A percentile compares a stretch with the other conserved stretches of the same genome.
Evolutionary conservation across 2,797 vertebrate genomes (phyloP).

Genomic region (Gymnodraco acuticeps): DNA sequence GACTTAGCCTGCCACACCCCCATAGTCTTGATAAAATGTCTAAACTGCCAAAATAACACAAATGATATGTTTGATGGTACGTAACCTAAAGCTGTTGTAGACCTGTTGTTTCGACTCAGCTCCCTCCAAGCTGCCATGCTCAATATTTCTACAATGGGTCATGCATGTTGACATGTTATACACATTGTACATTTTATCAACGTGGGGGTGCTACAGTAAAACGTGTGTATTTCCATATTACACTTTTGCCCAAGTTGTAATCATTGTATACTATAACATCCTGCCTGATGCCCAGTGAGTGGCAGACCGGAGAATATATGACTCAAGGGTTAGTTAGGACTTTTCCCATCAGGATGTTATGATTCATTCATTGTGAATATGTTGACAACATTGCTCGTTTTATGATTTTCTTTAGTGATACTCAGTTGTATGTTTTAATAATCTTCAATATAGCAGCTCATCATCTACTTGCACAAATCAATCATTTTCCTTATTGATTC

Average conservation of each 20-base stretch:
- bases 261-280: background rate
- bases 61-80: background rate
- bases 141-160: background rate
- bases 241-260: too few relatives aligned
- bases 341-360: constrained; percentile 17
- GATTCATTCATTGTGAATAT: constrained; percentile 19
- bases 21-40: background rate
- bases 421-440: background rate
- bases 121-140: background rate
- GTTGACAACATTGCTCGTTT: constrained; percentile 4
- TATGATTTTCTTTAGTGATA: constrained; percentile 18
- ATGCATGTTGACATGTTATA: background rate
- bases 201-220: background rate
- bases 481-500: background rate
- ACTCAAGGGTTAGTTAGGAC: constrained; percentile 6
- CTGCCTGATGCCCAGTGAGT: constrained; percentile 7
- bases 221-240: too few relatives aligned
- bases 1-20: background rate
- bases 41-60: background rate
- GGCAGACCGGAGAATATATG: background rate
- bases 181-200: background rate
- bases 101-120: background rate
- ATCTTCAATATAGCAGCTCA: background rate
- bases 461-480: background rate
- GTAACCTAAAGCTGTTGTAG: background rate